Evolutionary conservation across 2,113 vertebrate genomes (phyloP).

Genomic region (Pteruthius melanotis): DNA sequence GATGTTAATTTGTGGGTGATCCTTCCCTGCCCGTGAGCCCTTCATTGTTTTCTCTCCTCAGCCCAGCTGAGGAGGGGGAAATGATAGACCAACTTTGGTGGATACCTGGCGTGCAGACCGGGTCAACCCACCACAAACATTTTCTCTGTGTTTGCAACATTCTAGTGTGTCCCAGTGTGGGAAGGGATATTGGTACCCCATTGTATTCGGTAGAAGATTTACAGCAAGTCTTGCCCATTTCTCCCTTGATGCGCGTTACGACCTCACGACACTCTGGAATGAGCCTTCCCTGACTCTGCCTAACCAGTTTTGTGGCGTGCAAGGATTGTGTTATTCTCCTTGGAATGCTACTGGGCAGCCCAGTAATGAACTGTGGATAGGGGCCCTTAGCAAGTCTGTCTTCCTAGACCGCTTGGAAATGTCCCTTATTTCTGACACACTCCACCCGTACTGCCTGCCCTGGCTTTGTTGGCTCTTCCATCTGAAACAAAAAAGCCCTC

Average conservation of each 20-base stretch:
- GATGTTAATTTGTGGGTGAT: not conserved
- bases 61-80: not conserved
- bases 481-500: not conserved
- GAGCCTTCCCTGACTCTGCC: not conserved
- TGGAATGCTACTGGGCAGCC: not conserved
- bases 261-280: not conserved
- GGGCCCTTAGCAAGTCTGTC: not conserved
- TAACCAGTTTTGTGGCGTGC: not conserved
- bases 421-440: not conserved
- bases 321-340: not conserved
- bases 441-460: not conserved
- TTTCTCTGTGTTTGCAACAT: not conserved
- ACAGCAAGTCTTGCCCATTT: not conserved
- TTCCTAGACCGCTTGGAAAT: not conserved
- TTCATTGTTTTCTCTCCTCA: not conserved
- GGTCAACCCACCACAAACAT: not conserved
- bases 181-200: not conserved
- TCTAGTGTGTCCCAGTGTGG: not conserved
- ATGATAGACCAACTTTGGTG: not conserved
- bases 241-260: not conserved
- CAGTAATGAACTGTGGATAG: not conserved
- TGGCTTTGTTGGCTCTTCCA: not conserved
- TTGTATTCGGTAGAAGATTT: not conserved
- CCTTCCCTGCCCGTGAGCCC: not conserved
- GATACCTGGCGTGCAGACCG: not conserved